phyloP scores from a whole-genome alignment of 2,888 invertebrate genomes.

The Invenusta paracnida region DNA sequence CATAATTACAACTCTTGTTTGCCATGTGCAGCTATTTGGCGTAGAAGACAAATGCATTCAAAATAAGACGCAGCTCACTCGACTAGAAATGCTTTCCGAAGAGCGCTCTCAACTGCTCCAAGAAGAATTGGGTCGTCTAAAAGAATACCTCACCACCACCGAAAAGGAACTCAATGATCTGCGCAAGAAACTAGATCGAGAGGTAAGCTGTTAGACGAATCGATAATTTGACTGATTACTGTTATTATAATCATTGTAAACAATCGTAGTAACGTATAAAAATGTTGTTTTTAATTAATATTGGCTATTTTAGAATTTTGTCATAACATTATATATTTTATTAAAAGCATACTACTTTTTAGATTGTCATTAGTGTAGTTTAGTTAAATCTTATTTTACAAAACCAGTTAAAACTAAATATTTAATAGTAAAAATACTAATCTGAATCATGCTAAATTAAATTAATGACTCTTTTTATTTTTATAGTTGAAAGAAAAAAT shows the following conservation, averaged over 20 bases:
- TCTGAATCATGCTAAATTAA: not conserved
- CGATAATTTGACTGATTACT: too few relatives aligned
- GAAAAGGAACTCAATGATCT: slow-evolving; percentile 55
- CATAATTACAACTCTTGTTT: too few relatives aligned
- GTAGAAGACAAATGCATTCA: slow-evolving; percentile 51
- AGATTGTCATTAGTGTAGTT: too few relatives aligned
- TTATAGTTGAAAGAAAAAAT: slow-evolving; percentile 55
- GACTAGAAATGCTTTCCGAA: slow-evolving; percentile 52
- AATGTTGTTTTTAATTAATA: too few relatives aligned
- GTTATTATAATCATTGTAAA: too few relatives aligned
- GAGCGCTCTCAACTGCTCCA: slow-evolving; percentile 53
- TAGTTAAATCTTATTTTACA: not conserved
- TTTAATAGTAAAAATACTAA: not conserved
- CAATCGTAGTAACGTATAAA: too few relatives aligned
- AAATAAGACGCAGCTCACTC: slow-evolving; percentile 52
- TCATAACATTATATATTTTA: too few relatives aligned
- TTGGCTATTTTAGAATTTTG: too few relatives aligned
- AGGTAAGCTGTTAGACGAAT: slow-evolving; percentile 51
- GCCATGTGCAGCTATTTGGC: slow-evolving; percentile 53
- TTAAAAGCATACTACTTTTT: too few relatives aligned
- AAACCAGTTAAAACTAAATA: not conserved
- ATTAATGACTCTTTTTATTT: slow-evolving; percentile 26
- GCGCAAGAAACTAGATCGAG: slow-evolving; percentile 55
- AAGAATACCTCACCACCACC: slow-evolving; percentile 52
- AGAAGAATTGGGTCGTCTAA: slow-evolving; percentile 54